Base-by-base conservation (phyloP, 2,888 invertebrate species). In the Drosophila demipolita region DNA sequence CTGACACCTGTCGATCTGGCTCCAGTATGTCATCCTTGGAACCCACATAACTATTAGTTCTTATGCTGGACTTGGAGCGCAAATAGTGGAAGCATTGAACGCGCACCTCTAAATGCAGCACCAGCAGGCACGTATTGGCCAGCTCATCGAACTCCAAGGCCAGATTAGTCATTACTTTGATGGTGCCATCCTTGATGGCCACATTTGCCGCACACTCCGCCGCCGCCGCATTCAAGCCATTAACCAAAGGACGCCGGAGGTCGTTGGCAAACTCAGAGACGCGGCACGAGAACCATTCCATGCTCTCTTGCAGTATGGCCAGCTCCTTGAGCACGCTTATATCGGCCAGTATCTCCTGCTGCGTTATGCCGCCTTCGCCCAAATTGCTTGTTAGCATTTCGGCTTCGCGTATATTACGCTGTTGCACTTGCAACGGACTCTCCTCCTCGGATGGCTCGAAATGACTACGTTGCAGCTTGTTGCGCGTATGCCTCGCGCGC, bases 41-140 rank as follows among this genome's bases (percentile, higher is more conserved):
- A 26, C 91, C 91, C 50, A 92, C 90, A 82, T 91, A 92, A 69
- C 89, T 92, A 66, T 92, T 91, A 17, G 89, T 85, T 61, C 90
- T 87, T 2, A 84, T 86, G 50, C 84, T 87, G 6, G 92, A 89
- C 54, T 93, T 93, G 5, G 96, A 94, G 1, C 95, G 94, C 78
- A 99, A 94, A 94, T 98, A 98, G 94, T 98, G 98, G 94, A 99
- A 99, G 93, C 99, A 99, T 92, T 98, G 98, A 50, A 99, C 98
- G 68, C 98, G 95, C 71, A 97, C 95, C 95, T 99, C 99, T 82
- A 99, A 94, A 94, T 99, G 99, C 62, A 99, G 94, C 70, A 99
- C 96, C 49, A 99, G 94, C 70, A 99, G 94, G 90, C 98, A 98
- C 62, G 97, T 98, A 91, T 98, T 97, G 0, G 98, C 96, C 64